Percentiles rank a stretch among this genome's conserved stretches.
Evolutionary conservation across 2,797 vertebrate genomes (phyloP).

Genomic region (Anguilla marmorata): DNA sequence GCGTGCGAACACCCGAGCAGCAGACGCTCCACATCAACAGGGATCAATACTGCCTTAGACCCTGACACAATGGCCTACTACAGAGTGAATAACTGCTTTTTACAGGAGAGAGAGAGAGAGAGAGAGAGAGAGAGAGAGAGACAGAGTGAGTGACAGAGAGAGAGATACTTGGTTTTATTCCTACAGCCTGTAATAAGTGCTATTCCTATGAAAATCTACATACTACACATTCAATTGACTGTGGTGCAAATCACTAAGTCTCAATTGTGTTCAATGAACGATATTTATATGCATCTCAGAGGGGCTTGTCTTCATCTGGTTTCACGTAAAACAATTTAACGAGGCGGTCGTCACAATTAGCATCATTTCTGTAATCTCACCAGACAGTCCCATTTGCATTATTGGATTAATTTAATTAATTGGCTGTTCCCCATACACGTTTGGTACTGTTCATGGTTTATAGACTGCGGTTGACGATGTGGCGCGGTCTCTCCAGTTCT

Average conservation of each 20-base stretch:
- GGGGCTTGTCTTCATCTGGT: conserved; percentile 46
- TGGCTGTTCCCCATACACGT: conserved; percentile 38
- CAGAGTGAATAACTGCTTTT: conserved; percentile 36
- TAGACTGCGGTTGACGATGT: neutral
- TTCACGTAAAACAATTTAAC: conserved; percentile 56
- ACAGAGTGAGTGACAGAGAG: conserved; percentile 44
- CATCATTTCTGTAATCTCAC: conserved; percentile 49
- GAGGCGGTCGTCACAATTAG: conserved; percentile 56
- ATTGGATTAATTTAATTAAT: conserved; percentile 63
- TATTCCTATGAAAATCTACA: neutral
- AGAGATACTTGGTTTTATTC: neutral
- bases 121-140: conserved; percentile 43
- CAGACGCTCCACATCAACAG: conserved; percentile 54
- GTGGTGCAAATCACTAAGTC: neutral
- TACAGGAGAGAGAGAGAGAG: conserved; percentile 26
- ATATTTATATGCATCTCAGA: conserved; percentile 60
- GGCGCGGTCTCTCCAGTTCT: neutral
- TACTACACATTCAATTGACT: neutral
- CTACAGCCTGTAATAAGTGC: neutral
- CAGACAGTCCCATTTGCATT: conserved; percentile 46
- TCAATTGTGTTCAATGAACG: conserved; percentile 58
- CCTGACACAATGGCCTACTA: conserved; percentile 64
- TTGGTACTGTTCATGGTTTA: conserved; percentile 17
- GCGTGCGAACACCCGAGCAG: neutral
- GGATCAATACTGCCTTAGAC: conserved; percentile 73